Base-by-base conservation (phyloP, 2,797 vertebrate species). In the Sciurus carolinensis region DNA sequence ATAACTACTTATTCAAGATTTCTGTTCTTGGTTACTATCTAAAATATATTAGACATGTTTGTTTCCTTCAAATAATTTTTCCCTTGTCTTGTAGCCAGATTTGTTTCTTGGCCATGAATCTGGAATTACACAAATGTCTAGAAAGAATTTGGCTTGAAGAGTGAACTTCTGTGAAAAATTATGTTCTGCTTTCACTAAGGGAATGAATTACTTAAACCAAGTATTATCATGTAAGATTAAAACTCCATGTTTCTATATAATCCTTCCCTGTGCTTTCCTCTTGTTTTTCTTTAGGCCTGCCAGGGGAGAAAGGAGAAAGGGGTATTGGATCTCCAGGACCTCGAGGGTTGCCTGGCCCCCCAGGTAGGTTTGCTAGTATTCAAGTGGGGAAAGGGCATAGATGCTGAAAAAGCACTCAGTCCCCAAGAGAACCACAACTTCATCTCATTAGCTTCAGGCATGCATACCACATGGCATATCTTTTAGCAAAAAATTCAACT, bases 261-360 rank as follows among this genome's bases (percentile, higher is more conserved):
- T 26, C 67, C 59, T 92, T 44, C 50, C 44, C 24, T 30, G 14
- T 75, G 39, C 62, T 92, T 59, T 89, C 9, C 6, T 84, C 17
- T 71, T 26, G 28, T 64, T 12, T 83, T 92, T 94, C 33, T 96
- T 10, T 97, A 99, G 99, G 99, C 91, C 95, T 98, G 26, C 94
- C 99, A n/a, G 99, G 99, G 98, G 99, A 99, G 98, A 99, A 99
- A 96, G 99, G 99, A 0, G 99, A 99, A 54, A 98, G 99, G 98
- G 99, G 99, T 33, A 97, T 98, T 26, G 99, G 99, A 97, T 99
- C 99, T 97, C 99, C 99, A 98, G 99, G 99, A 98, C 98, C 99
- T 26, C 98, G 99, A 98, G 99, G 99, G 92, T 98, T 97, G 62
- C 98, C 92, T 2, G 99, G 99, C 91, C 99, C 99, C 28, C 98